Evolutionary conservation across 2,113 vertebrate species (phyloP), one percentile per base, ranked within the genome.

Genomic region (Murina feae): DNA sequence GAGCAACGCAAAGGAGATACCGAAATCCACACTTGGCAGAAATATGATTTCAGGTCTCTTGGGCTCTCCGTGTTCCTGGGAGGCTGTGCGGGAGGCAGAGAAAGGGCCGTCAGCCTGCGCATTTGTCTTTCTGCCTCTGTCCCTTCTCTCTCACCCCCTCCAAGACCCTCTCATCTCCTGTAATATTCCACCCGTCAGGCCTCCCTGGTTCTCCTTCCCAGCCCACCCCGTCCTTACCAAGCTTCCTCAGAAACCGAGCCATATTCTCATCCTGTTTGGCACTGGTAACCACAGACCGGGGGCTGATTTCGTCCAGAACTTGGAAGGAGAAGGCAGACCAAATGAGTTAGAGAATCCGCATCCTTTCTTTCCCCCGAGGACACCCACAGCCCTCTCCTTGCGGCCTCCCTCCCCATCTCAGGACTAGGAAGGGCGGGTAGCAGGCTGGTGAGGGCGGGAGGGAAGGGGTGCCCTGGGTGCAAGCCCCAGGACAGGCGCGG

Each of bases 1-100:
- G 16, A 16, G 81, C 51, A 90, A 91, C 89, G 25, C 5, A 85
- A 91, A 95, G 37, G 89, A 51, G 32, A 98, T 98, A 99, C 99
- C 99, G 98, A 99, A 99, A 97, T 99, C 99, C 95, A 92, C 97
- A 95, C 98, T 99, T 87, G 99, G 99, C 97, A 99, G 99, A 69
- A 98, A 98, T 39, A 99, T 97, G 66, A 99, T 97, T 97, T 99
- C 99, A 55, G 99, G 98, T 97, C 97, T 98, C 88, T 60, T 51
- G 58, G 0, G 69, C 37, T 92, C 93, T 88, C 95, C 98, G 69
- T 98, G 98, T 37, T 97, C 98, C 87, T 97, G 97, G 85, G 98
- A 98, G 81, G 95, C 98, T 96, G 95, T 98, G 98, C 95, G 47
- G 63, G 42, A 96, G 35, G 80, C 51, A 96, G 84, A 92, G 63